These are phyloP conservation scores for Siderastrea siderea DNA, from an alignment of 92 coral and sea anemone genomes.

Conservation along the genomic window DNA sequence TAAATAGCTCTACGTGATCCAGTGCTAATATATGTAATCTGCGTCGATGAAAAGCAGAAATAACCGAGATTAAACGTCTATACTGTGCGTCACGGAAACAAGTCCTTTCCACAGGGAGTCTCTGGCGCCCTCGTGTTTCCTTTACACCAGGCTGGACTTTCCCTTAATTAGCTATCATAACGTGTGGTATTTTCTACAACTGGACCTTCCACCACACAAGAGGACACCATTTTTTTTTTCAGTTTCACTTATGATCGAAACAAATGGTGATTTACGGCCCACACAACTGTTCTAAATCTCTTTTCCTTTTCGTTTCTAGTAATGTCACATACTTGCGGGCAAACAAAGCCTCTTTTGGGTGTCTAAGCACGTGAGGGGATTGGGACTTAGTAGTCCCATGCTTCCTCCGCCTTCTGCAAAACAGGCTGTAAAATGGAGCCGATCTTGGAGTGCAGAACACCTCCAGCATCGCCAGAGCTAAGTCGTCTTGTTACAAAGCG, in stretches of 20 bases:
- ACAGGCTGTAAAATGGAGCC: constrained; percentile 59
- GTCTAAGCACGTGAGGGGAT: constrained; percentile 13
- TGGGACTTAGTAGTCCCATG: constrained; percentile 26
- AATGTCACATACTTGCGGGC: constrained; percentile 27
- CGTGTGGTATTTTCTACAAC: background rate
- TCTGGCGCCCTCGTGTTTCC: constrained; percentile 29
- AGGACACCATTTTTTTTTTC: background rate
- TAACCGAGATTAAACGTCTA: background rate
- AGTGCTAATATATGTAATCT: background rate
- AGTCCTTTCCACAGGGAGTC: background rate
- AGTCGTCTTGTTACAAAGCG: constrained; percentile 90
- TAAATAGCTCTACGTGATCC: background rate
- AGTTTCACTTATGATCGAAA: background rate
- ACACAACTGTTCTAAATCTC: background rate
- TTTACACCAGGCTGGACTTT: background rate
- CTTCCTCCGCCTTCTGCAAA: background rate
- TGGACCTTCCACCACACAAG: background rate
- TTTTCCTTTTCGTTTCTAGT: background rate
- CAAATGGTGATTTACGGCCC: constrained; percentile 1
- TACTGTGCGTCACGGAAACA: constrained; percentile 40
- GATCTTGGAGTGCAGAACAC: constrained; percentile 49
- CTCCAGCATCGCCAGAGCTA: constrained; percentile 81
- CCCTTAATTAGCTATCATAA: constrained; percentile 6
- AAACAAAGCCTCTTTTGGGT: constrained; percentile 44
- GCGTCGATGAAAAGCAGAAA: background rate